Percentiles rank a stretch among this genome's conserved stretches.
phyloP scores from a whole-genome alignment of 1,140 invertebrate genomes.

The Lerema accius region DNA sequence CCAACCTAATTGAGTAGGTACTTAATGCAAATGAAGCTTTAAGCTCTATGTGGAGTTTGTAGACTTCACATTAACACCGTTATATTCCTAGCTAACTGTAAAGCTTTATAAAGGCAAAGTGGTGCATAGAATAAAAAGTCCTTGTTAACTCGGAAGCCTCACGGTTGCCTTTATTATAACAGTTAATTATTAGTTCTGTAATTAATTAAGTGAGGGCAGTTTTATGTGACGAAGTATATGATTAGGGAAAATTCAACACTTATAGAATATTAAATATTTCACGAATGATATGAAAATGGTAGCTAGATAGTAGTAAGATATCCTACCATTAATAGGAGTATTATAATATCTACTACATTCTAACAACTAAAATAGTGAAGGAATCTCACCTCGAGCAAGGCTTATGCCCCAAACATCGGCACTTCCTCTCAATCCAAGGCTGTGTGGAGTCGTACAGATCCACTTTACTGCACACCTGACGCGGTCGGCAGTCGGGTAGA shows the following conservation, averaged over 20 bases:
- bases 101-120: conserved; percentile 17
- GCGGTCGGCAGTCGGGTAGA: conserved; percentile 89
- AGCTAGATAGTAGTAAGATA: too few species aligned
- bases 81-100: conserved; percentile 24
- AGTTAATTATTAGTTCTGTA: too few species aligned
- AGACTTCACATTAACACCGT: conserved; percentile 27
- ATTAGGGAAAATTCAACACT: too few species aligned
- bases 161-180: conserved; percentile 11
- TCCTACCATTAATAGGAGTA: too few species aligned
- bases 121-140: conserved; percentile 6
- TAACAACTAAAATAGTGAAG: too few species aligned
- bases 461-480: conserved; percentile 94
- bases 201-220: too few species aligned
- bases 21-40: conserved; percentile 13
- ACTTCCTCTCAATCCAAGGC: conserved; percentile 94
- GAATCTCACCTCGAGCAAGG: conserved; percentile 84
- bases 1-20: conserved; percentile 20
- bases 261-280: too few species aligned
- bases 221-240: too few species aligned
- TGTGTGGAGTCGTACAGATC: conserved; percentile 90
- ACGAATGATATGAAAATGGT: too few species aligned
- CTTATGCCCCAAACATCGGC: conserved; percentile 88
- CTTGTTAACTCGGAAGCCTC: neutral
- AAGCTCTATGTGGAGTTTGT: conserved; percentile 17
- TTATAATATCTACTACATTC: too few species aligned